Base-by-base conservation (phyloP, 2,113 vertebrate genomes). In the Hepsetus odoe region DNA sequence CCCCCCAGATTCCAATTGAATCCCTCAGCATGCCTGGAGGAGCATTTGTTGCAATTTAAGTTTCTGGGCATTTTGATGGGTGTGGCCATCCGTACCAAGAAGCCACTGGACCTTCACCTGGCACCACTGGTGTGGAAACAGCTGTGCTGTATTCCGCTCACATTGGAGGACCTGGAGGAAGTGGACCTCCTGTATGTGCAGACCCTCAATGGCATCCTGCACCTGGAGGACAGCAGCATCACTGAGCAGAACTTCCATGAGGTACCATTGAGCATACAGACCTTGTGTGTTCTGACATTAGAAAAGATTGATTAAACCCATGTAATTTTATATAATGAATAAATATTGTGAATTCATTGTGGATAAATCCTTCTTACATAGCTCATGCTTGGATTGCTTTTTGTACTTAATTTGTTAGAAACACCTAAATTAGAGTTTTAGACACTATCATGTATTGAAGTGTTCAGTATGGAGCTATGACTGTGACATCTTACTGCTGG, bases 121-220 rank as follows among this genome's bases (percentile, higher is more conserved):
- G 93, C 93, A 20, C 92, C 93, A 0, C 89, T 90, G 91, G 93
- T 94, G 79, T 94, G 93, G 93, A 94, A 93, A 67, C 93, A 94
- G 83, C 90, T 94, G 56, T 94, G 93, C 80, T 92, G 88, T 2
- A 92, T 94, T 82, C 93, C 93, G 0, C 79, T 94, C 32, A 86
- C 80, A 4, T 87, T 88, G n/a, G 80, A 86, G 5, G 93, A 94
- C 84, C 80, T 94, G 76, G 93, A 94, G 84, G 93, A 94, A 70
- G 93, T 94, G 22, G 93, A 94, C 77, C 87, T 94, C 74, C 92
- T 94, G 61, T 93, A 92, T 12, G 89, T 90, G 62, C 93, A 92
- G 74, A 91, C 86, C 6, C 87, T 94, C 26, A 91, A 92, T 49
- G 91, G 92, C 80, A 93, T 94, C 84, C 89, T 93, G n/a, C 92